A percentile compares a stretch with the other conserved stretches of the same genome.
These are phyloP conservation scores for Sinocyclocheilus anshuiensis DNA, from an alignment of 2,113 vertebrate species.

Conservation along the genomic window DNA sequence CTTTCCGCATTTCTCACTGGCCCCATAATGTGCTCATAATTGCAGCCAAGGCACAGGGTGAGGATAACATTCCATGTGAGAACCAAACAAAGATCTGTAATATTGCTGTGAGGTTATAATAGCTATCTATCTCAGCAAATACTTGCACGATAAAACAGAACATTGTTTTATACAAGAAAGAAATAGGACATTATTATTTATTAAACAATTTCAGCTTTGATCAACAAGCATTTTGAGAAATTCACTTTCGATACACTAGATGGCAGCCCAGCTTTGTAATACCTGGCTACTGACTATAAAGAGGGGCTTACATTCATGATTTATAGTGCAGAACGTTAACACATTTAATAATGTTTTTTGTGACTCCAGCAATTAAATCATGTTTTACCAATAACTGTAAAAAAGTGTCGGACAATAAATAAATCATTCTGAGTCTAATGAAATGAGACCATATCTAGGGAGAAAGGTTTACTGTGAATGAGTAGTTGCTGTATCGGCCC, in stretches of 20 bases:
- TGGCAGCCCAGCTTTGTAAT: conserved; percentile 52
- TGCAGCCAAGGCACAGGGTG: conserved; percentile 53
- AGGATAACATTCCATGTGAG: conserved; percentile 62
- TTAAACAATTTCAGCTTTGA: background rate
- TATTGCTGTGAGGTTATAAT: background rate
- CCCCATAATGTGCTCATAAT: conserved; percentile 74
- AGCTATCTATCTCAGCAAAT: background rate
- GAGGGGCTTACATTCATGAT: background rate
- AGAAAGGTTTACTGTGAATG: conserved; percentile 1
- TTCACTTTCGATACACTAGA: conserved; percentile 58
- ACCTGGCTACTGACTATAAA: background rate
- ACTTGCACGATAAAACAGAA: background rate
- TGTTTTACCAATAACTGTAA: background rate
- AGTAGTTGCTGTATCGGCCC: background rate
- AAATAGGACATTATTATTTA: background rate
- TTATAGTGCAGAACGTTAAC: background rate
- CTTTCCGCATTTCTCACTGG: conserved; percentile 60
- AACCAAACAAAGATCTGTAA: conserved; percentile 64
- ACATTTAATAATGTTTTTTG: background rate
- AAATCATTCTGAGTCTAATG: background rate
- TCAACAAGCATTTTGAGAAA: background rate
- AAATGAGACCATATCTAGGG: background rate
- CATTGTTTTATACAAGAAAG: background rate
- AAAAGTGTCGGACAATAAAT: background rate
- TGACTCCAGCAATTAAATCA: background rate